Base-by-base conservation (phyloP, 2,888 invertebrate genomes). In the Ommatoiulus sabulosus region DNA sequence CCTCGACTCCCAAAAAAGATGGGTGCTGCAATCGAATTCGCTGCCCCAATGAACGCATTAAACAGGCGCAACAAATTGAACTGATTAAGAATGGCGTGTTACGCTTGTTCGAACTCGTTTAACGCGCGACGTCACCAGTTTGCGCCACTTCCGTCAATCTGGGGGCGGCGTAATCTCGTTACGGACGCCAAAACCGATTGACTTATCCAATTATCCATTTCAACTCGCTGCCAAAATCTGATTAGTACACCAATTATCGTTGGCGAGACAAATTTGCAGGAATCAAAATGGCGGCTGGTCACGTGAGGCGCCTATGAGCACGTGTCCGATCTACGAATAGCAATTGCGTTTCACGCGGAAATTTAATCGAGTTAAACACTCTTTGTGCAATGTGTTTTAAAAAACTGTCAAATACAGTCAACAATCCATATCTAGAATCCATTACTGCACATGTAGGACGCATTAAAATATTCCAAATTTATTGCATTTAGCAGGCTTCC, bases 141-240 rank as follows among this genome's bases (percentile, higher is more conserved):
- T 20, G 63, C 63, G 20, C 63, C 63, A n/a, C 63, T 63, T 63
- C 63, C 63, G 63, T 15, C 63, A 63, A 63, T 63, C 63, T 63
- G 63, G 63, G 20, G 63, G 35, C 0, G 1, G n/a, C 20, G 63
- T 63, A 20, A 63, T 63, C 20, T 0, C 5, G 63, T 63, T 63
- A 63, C n/a, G n/a, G 63, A 63, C 63, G n/a, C 63, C 63, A 63
- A 63, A 63, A n/a, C 63, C 63, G 63, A 63, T 63, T 63, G 63
- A 63, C 63, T 63, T 63, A 63, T 63, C 63, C 63, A 63, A 63
- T 63, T 63, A 63, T 63, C 63, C 63, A 63, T 20, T 63, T 4
- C 63, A 20, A 20, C 63, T 63, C 20, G 20, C 5, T 63, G 63
- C 63, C 63, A 63, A 63, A 63, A n/a, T 2, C 20, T 1, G 63